Evolutionary conservation across 2,797 vertebrate species (phyloP).

Genomic region (Typhlichthys subterraneus): DNA sequence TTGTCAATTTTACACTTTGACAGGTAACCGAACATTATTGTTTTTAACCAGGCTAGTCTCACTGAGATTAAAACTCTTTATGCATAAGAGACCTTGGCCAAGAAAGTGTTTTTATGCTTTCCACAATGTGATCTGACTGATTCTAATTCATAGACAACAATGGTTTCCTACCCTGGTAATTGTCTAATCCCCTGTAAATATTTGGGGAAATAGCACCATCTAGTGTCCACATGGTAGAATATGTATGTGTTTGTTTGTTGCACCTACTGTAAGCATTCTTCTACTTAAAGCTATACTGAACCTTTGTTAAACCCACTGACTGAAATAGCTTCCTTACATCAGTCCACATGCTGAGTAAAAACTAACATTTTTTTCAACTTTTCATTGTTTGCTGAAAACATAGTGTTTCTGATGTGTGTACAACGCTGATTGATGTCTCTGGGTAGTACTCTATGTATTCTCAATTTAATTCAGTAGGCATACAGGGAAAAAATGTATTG

Average conservation of each 20-base stretch:
- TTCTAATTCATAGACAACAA: not conserved
- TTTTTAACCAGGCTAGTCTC: not conserved
- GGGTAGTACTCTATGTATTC: too few relatives aligned
- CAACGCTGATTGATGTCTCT: too few relatives aligned
- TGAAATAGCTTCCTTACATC: not conserved
- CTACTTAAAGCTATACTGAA: constrained; percentile 29
- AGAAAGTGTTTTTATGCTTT: too few relatives aligned
- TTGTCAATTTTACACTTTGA: constrained; percentile 13
- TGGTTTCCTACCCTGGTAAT: constrained; percentile 40
- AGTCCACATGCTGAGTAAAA: too few relatives aligned
- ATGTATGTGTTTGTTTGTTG: constrained; percentile 14
- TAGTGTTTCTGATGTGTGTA: too few relatives aligned
- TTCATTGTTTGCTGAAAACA: too few relatives aligned
- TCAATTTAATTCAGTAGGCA: too few relatives aligned
- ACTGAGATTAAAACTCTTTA: too few relatives aligned
- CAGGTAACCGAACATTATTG: not conserved
- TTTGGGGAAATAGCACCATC: constrained; percentile 59
- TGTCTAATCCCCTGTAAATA: constrained; percentile 21
- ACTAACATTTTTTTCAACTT: too few relatives aligned
- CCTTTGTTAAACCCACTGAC: not conserved
- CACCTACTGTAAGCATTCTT: constrained; percentile 29
- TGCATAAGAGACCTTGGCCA: too few relatives aligned
- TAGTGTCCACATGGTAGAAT: constrained; percentile 47
- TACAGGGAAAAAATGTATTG: too few relatives aligned
- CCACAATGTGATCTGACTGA: not conserved